Evolutionary conservation across 2,888 invertebrate genomes (phyloP).

Genomic region (Leptothorax acervorum): DNA sequence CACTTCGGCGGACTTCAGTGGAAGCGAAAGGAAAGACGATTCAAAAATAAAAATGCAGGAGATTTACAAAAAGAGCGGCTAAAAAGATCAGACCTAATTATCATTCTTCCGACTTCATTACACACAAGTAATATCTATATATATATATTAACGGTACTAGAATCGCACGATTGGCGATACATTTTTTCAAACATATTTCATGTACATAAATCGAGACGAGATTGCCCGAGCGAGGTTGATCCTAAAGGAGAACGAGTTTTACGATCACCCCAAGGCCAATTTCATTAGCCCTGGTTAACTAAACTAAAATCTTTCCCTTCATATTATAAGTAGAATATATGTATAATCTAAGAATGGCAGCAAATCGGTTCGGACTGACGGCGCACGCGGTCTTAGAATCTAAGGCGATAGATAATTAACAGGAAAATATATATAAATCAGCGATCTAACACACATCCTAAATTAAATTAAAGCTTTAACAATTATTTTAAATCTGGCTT

Average conservation of each 20-base stretch:
- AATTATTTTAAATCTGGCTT: conserved; percentile 13
- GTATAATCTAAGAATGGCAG: conserved; percentile 30
- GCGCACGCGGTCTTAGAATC: neutral
- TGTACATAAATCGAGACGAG: conserved; percentile 7
- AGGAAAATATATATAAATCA: conserved; percentile 20
- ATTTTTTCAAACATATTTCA: conserved; percentile 3
- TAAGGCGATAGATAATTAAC: conserved; percentile 9
- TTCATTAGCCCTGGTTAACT: neutral
- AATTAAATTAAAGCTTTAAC: conserved; percentile 39
- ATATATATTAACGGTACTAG: conserved; percentile 13
- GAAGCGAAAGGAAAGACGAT: neutral
- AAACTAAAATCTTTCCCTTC: conserved; percentile 9
- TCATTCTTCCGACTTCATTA: neutral
- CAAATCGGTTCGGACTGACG: neutral
- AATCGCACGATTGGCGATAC: neutral
- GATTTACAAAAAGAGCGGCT: neutral
- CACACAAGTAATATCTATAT: neutral
- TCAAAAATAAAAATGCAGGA: neutral
- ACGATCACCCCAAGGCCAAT: neutral
- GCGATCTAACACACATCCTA: neutral
- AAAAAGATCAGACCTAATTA: conserved; percentile 25
- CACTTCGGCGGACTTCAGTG: neutral
- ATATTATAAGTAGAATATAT: conserved; percentile 17
- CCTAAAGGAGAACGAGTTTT: neutral
- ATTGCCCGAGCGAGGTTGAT: too few relatives aligned